Conservation (phyloP, 2,113 vertebrate species). For the Corythornis vintsioides region DNA sequence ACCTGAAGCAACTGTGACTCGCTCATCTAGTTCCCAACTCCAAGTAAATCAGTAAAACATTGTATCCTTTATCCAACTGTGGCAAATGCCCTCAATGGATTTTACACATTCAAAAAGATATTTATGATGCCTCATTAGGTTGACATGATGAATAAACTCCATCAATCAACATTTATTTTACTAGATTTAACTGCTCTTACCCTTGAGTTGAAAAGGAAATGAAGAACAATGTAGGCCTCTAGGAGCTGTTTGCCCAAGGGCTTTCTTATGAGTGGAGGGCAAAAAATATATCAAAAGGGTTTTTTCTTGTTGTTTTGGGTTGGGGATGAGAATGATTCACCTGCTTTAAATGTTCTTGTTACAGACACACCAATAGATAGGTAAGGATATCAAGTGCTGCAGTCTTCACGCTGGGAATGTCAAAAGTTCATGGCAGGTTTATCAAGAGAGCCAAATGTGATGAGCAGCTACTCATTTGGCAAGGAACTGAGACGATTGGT, state of each 20-base stretch:
- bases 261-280: not conserved
- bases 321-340: not conserved
- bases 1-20: not conserved
- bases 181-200: constrained; percentile 46
- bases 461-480: not conserved
- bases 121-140: constrained; percentile 58
- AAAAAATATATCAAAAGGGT: not conserved
- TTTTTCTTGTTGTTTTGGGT: not conserved
- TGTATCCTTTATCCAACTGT: not conserved
- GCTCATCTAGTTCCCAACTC: not conserved
- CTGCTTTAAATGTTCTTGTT: not conserved
- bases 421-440: not conserved
- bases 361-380: not conserved
- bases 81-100: constrained; percentile 7
- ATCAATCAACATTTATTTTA: constrained; percentile 54
- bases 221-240: not conserved
- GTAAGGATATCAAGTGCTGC: not conserved
- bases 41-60: not conserved
- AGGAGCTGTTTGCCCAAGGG: not conserved
- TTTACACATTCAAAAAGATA: constrained; percentile 29
- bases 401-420: not conserved
- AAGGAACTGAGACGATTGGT: not conserved
- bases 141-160: constrained; percentile 40
- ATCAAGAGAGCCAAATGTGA: not conserved
- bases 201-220: constrained; percentile 42